Conservation (phyloP, 1,140 invertebrate genomes). For the Philotrypesis tridentata region DNA sequence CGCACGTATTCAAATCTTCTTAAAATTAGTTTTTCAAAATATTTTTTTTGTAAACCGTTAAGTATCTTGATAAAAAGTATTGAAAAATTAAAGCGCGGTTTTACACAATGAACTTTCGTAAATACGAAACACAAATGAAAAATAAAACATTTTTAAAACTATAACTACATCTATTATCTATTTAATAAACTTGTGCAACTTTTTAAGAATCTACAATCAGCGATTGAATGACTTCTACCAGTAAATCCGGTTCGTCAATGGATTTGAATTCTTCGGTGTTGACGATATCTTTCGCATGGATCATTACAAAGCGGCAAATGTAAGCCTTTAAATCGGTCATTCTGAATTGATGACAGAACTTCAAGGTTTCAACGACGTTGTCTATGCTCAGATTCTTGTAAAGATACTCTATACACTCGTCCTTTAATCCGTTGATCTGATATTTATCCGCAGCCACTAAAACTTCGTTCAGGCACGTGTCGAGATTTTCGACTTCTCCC, state of each 20-base stretch:
- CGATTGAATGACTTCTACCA: neutral
- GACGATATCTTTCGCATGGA: neutral
- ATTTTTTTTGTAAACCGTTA: too few species aligned
- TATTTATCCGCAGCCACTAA: slow-evolving; percentile 32
- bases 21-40: too few species aligned
- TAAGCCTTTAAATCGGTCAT: neutral
- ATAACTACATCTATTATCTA: too few species aligned
- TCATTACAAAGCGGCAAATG: neutral
- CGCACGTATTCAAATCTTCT: too few species aligned
- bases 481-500: neutral
- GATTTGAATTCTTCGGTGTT: neutral
- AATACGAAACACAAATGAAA: too few species aligned
- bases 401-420: slow-evolving; percentile 1
- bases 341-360: neutral
- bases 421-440: neutral
- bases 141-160: too few species aligned
- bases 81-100: too few species aligned
- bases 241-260: too few species aligned
- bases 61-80: too few species aligned
- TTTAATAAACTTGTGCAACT: too few species aligned
- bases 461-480: neutral
- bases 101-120: too few species aligned
- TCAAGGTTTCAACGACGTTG: neutral
- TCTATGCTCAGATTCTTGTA: neutral
- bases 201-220: neutral